phyloP scores from a whole-genome alignment of 2,888 invertebrate genomes.

The Elmis aenea region DNA sequence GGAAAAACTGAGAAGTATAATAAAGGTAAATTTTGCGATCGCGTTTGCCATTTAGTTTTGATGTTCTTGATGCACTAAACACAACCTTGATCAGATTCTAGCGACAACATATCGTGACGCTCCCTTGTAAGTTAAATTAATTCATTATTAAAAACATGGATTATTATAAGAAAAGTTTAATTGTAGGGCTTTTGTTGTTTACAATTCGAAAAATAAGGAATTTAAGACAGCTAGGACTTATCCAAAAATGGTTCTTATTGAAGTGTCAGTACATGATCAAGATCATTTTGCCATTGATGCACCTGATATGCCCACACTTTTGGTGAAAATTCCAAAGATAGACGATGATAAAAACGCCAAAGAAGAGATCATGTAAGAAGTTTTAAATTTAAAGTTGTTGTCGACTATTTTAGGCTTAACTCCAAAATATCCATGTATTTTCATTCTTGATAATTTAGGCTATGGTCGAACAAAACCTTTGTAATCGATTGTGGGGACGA shows the following conservation, averaged over 20 bases:
- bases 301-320: conserved; percentile 46
- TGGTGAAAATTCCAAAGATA: conserved; percentile 43
- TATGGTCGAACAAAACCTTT: conserved; percentile 2
- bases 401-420: too few species aligned
- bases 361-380: conserved; percentile 7
- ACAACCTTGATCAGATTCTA: too few species aligned
- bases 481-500: conserved; percentile 58
- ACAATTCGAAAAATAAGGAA: conserved; percentile 42
- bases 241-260: conserved; percentile 49
- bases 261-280: conserved; percentile 42
- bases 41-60: too few species aligned
- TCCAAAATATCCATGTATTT: too few species aligned
- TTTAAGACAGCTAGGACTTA: conserved; percentile 46
- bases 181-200: too few species aligned
- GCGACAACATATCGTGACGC: too few species aligned
- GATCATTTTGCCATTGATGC: conserved; percentile 45
- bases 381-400: neutral
- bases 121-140: too few species aligned
- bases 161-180: too few species aligned
- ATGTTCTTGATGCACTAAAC: too few species aligned
- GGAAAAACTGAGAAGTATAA: too few species aligned
- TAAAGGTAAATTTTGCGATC: too few species aligned
- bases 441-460: neutral
- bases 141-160: too few species aligned
- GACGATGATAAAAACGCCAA: conserved; percentile 23